Percentiles rank a stretch among this genome's conserved stretches.
Evolutionary conservation across 92 coral and sea anemone species (phyloP).

Genomic region (Phenganax marumi): DNA sequence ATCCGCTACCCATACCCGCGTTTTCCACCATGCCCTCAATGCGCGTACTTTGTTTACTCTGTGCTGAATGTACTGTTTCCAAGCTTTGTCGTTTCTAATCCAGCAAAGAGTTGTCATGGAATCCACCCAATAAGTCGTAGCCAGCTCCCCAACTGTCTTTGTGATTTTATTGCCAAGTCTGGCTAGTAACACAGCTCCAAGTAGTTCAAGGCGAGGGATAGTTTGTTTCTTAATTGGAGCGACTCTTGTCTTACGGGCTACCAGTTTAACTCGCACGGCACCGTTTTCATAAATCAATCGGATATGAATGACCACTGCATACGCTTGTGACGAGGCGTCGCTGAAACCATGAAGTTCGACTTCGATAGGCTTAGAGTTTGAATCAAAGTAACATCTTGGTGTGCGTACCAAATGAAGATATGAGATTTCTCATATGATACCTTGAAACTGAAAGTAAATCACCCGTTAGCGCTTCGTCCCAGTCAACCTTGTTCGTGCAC

Average conservation of each 20-base stretch:
- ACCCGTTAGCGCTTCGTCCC: constrained; percentile 39
- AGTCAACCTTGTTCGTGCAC: constrained; percentile 8
- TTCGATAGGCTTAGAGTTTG: constrained; percentile 32
- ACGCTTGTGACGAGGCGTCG: constrained; percentile 66
- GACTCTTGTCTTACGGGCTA: constrained; percentile 64
- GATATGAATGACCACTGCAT: constrained; percentile 58
- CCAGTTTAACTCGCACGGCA: constrained; percentile 43
- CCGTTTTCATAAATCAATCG: constrained; percentile 54
- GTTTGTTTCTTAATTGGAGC: constrained; percentile 61
- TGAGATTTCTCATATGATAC: constrained; percentile 41
- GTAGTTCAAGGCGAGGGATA: constrained; percentile 64
- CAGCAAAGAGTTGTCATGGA: constrained; percentile 33
- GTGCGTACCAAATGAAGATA: constrained; percentile 38
- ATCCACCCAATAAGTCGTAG: constrained; percentile 38
- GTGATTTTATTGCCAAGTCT: constrained; percentile 48
- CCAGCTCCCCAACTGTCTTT: constrained; percentile 4
- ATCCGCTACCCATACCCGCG: too few relatives aligned
- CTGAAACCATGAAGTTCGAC: constrained; percentile 64
- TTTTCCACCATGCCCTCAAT: too few relatives aligned
- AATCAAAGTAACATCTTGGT: constrained; percentile 49
- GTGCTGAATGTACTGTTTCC: constrained; percentile 39
- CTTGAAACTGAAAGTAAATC: constrained; percentile 36
- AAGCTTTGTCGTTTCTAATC: constrained; percentile 28
- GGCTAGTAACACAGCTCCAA: constrained; percentile 58
- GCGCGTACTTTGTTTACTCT: constrained; percentile 25